Base-by-base conservation (phyloP, 1,140 invertebrate species). In the Conus betulinus region DNA sequence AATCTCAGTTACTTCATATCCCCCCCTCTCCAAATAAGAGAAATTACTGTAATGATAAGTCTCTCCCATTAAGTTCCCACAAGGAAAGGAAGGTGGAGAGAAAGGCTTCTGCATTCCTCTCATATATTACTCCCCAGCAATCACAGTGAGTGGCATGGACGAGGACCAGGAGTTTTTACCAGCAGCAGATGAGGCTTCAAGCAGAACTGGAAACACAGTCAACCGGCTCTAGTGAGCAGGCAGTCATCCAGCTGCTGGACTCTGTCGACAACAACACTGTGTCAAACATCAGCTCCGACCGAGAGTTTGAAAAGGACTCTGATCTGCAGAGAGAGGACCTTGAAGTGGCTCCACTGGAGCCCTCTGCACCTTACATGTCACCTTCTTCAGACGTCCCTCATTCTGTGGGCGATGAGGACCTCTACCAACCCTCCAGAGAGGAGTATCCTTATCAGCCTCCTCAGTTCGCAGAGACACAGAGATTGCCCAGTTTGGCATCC, bases 401-500 rank as follows among this genome's bases (percentile, higher is more conserved):
- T 84, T 86, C 90, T 25, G 93, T 91, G 23, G 93, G 93, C 76
- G 93, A 92, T 90, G 93, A 94, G 90, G 92, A 92, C 83, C 92
- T 93, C 15, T 94, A 93, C 86, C 89, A 91, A 85, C 92, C 91
- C 27, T 88, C 90, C 39, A 76, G 91, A 15, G 92, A 93, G 60
- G 89, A 92, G 25, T 89, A 90, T 39, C 13, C 78, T 88, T 63
- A 90, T 90, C 87, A 92, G 88, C 60, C 90, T 90, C 87, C n/a
- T n/a, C 89, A 15, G 53, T 91, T 91, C 91, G 90, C 15, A 91
- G 91, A 81, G 92, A 92, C 79, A 83, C 93, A 55, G 93, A 93
- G 79, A 91, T 93, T 71, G 93, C 93, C 87, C 88, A 90, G 84
- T 94, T 94, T 90, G 93, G 93, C 84, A 92, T 91, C 84, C 93